Percentiles rank a stretch among this genome's conserved stretches.
phyloP scores from a whole-genome alignment of 1,140 invertebrate species.

The Nylanderia fulva region DNA sequence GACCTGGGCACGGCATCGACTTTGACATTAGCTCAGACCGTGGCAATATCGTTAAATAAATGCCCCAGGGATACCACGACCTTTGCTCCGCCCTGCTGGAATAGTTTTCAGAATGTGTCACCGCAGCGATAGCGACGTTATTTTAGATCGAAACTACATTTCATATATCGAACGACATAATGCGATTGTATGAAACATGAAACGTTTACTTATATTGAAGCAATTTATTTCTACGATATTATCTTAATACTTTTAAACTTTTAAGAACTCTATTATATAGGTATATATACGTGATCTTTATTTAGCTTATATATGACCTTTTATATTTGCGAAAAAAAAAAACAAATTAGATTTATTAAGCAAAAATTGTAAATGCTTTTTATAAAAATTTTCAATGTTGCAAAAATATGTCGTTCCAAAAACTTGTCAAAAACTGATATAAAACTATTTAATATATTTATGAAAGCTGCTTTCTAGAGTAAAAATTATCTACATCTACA shows the following conservation, averaged over 20 bases:
- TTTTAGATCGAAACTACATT: slow-evolving; percentile 19
- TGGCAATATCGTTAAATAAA: slow-evolving; percentile 58
- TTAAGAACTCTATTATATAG: too few species aligned
- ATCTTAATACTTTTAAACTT: background rate
- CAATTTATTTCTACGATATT: background rate
- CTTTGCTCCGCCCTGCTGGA: slow-evolving; percentile 63
- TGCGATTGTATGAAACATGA: background rate
- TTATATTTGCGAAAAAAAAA: background rate
- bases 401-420: too few species aligned
- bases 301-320: background rate
- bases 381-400: background rate
- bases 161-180: background rate
- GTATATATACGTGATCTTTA: too few species aligned
- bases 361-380: background rate
- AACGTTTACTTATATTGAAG: background rate
- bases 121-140: slow-evolving; percentile 13
- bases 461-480: background rate
- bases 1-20: slow-evolving; percentile 59
- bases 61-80: slow-evolving; percentile 58
- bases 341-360: background rate
- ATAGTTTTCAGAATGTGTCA: slow-evolving; percentile 68
- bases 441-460: background rate
- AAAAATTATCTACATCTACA: background rate
- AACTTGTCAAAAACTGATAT: too few species aligned
- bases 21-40: slow-evolving; percentile 70